Evolutionary conservation across 2,888 invertebrate species (phyloP), one percentile per base, ranked within the genome.

Genomic region (Chouioia cunea): DNA sequence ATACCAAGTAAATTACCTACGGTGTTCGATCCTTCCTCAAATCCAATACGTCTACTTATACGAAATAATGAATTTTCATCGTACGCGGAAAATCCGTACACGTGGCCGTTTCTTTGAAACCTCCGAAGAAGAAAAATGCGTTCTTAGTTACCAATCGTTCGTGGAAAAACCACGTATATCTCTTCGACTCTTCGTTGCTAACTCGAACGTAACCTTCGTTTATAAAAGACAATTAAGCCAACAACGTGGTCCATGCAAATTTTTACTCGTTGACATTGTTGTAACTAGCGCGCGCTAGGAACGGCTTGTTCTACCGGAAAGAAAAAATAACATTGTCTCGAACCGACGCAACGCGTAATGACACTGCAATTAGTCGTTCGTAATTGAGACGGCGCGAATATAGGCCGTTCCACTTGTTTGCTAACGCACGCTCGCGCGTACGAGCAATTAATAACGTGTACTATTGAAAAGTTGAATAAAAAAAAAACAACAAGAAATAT

Each of bases 331-430:
- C 36, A 15, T 48, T 3, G 36, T 8, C 50, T 20, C 20, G 47
- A 4, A 16, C 59, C 1, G 56, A n/a, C 58, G 50, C 14, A n/a
- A 60, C 52, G 50, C 14, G 14, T 65, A 72, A 69, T 72, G 20
- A 68, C 65, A 15, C 47, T 56, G 57, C 69, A 72, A 72, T 72
- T 69, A 69, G 52, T 23, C 69, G 15, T 15, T 10, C 23, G 60
- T 60, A 43, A 68, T 68, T 68, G 56, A 56, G 50, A 56, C 4
- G n/a, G n/a, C 60, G 27, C 14, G 14, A 56, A 68, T 62, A 43
- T 62, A 43, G 62, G 44, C 43, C 63, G 63, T 50, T 60, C 54
- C 43, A 57, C 15, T 62, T 68, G n/a, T n/a, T n/a, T n/a, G n/a
- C n/a, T n/a, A n/a, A n/a, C n/a, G n/a, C n/a, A n/a, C n/a, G n/a